phyloP scores from a whole-genome alignment of 2,888 invertebrate species.

The Colletes collaris region DNA sequence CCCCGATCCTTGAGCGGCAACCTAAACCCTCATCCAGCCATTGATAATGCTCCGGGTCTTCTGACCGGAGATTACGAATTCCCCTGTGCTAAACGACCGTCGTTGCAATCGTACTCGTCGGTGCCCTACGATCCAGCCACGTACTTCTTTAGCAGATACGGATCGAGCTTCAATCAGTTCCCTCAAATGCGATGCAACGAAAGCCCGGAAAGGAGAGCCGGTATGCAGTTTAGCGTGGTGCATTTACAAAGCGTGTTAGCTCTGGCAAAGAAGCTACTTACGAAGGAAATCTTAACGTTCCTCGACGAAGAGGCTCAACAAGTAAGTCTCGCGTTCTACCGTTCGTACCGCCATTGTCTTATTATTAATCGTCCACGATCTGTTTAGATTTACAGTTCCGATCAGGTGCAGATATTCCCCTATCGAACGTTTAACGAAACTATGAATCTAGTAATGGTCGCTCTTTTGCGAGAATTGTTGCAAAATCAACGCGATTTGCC shows the following conservation, averaged over 20 bases:
- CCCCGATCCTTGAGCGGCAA: slow-evolving; percentile 95
- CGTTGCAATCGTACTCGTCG: slow-evolving; percentile 86
- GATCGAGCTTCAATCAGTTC: slow-evolving; percentile 96
- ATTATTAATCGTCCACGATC: not conserved
- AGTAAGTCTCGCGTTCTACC: slow-evolving; percentile 80
- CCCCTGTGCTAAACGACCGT: slow-evolving; percentile 77
- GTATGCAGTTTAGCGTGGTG: slow-evolving; percentile 89
- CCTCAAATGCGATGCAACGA: slow-evolving; percentile 92
- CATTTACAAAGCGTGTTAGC: slow-evolving; percentile 92
- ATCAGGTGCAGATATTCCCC: slow-evolving; percentile 89
- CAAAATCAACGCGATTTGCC: slow-evolving; percentile 96
- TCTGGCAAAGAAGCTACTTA: slow-evolving; percentile 92
- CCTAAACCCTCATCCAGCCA: slow-evolving; percentile 87
- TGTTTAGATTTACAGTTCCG: slow-evolving; percentile 84
- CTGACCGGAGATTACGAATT: slow-evolving; percentile 74
- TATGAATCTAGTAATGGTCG: slow-evolving; percentile 95
- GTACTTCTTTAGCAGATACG: slow-evolving; percentile 95
- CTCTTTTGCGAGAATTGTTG: slow-evolving; percentile 94
- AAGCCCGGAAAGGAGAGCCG: slow-evolving; percentile 87
- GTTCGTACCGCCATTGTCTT: not conserved
- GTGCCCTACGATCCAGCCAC: slow-evolving; percentile 91
- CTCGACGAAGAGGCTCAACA: slow-evolving; percentile 94
- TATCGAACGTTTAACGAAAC: slow-evolving; percentile 98
- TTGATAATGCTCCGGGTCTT: slow-evolving; percentile 69
- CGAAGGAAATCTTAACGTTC: slow-evolving; percentile 91